Percentiles rank a stretch among this genome's conserved stretches.
Conservation (phyloP, 1,140 invertebrate species). For the Melitaea cinxia region DNA sequence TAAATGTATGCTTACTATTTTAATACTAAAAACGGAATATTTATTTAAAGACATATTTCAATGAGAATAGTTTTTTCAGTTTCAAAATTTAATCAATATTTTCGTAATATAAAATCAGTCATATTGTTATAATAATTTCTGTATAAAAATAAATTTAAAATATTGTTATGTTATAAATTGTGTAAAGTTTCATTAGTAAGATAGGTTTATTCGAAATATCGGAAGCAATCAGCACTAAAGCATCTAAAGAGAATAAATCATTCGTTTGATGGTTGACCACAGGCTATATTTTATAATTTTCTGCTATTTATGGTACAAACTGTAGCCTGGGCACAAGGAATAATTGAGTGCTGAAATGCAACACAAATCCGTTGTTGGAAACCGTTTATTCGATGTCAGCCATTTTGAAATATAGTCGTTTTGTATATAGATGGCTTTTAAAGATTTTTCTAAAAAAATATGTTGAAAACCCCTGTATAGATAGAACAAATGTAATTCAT, state of each 20-base stretch:
- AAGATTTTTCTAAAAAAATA: slow-evolving; percentile 35
- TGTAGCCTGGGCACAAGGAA: too few relatives aligned
- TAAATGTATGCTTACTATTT: too few relatives aligned
- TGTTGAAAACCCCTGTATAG: slow-evolving; percentile 41
- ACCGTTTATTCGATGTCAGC: slow-evolving; percentile 41
- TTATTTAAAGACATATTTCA: too few relatives aligned
- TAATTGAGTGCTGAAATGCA: slow-evolving; percentile 27
- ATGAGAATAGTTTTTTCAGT: too few relatives aligned
- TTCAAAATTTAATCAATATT: too few relatives aligned
- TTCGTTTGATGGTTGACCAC: slow-evolving; percentile 13
- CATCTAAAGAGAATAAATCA: background rate
- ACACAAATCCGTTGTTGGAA: slow-evolving; percentile 40
- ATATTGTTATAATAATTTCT: too few relatives aligned
- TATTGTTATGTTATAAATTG: too few relatives aligned
- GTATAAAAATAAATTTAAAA: background rate
- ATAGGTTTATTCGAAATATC: background rate
- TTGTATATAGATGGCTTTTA: slow-evolving; percentile 63
- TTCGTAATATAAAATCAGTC: too few relatives aligned
- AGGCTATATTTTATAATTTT: slow-evolving; percentile 18
- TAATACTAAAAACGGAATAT: too few relatives aligned
- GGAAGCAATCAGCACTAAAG: background rate
- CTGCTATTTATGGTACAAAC: slow-evolving; percentile 4
- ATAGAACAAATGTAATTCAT: slow-evolving; percentile 39
- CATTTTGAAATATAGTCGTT: slow-evolving; percentile 49
- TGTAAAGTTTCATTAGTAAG: background rate